These are phyloP conservation scores for Schrankia costaestrigalis DNA, from an alignment of 2,888 invertebrate genomes.

Conservation along the genomic window DNA sequence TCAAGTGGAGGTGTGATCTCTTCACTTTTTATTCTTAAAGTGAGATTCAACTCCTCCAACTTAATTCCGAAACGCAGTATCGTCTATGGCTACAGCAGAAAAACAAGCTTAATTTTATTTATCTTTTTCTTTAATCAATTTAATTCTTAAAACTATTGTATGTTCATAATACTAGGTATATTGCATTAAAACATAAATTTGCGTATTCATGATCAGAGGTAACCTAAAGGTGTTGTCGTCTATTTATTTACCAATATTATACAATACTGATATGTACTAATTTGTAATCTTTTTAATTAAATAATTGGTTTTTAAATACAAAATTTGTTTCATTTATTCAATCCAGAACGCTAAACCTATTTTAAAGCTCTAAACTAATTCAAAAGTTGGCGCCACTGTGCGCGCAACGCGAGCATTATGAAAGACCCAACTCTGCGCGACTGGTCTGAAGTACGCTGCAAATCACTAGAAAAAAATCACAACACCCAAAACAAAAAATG, in stretches of 20 bases:
- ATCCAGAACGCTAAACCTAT: slow-evolving; percentile 15
- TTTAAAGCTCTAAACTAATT: slow-evolving; percentile 10
- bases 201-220: too few relatives aligned
- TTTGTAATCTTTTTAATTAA: neutral
- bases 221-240: too few relatives aligned
- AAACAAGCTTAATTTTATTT: neutral
- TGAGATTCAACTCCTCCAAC: slow-evolving; percentile 83
- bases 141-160: neutral
- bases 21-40: slow-evolving; percentile 80
- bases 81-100: slow-evolving; percentile 22
- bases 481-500: slow-evolving; percentile 79
- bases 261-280: too few relatives aligned
- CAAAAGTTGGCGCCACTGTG: slow-evolving; percentile 52
- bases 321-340: slow-evolving; percentile 6
- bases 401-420: slow-evolving; percentile 50
- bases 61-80: slow-evolving; percentile 72
- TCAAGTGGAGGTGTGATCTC: slow-evolving; percentile 82
- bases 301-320: neutral
- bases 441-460: slow-evolving; percentile 63
- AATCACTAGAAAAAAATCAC: slow-evolving; percentile 77
- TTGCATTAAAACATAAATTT: too few relatives aligned
- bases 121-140: neutral
- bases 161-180: too few relatives aligned
- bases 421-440: slow-evolving; percentile 59
- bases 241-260: too few relatives aligned